A percentile compares a stretch with the other conserved stretches of the same genome.
phyloP scores from a whole-genome alignment of 2,888 invertebrate genomes.

The Cyrtodaria siliqua region DNA sequence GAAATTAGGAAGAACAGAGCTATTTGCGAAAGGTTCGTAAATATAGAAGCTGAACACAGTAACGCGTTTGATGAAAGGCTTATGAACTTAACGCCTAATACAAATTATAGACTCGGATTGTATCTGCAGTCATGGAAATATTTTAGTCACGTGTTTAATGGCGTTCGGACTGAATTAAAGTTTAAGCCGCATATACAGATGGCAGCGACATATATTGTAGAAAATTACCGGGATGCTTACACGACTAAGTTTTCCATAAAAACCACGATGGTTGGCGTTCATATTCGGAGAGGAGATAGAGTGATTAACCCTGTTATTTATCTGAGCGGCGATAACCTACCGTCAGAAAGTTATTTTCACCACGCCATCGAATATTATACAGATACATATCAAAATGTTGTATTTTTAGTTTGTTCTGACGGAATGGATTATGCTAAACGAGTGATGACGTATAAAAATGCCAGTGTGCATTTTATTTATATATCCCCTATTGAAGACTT shows the following conservation, averaged over 20 bases:
- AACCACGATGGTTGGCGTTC: slow-evolving; percentile 33
- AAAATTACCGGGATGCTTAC: slow-evolving; percentile 12
- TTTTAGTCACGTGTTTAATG: no score
- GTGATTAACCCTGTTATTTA: not conserved
- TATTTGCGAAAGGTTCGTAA: no score
- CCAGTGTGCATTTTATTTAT: no score
- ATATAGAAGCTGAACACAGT: no score
- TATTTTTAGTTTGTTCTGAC: slow-evolving; percentile 58
- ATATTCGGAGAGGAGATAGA: slow-evolving; percentile 36
- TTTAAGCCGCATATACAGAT: slow-evolving; percentile 6
- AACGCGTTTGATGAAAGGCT: no score
- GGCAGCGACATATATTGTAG: slow-evolving; percentile 1
- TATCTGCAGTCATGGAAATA: no score
- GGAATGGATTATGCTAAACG: slow-evolving; percentile 35
- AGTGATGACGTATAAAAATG: no score
- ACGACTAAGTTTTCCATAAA: not conserved
- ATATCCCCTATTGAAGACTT: no score
- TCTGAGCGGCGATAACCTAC: not conserved
- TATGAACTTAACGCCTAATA: no score
- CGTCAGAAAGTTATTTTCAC: not conserved
- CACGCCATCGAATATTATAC: slow-evolving; percentile 18
- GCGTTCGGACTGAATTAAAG: no score
- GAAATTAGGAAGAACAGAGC: no score
- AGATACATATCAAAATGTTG: slow-evolving; percentile 25
- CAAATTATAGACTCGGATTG: no score